These are phyloP conservation scores for Notospermus geniculatus DNA, from an alignment of 1,140 invertebrate genomes.

Conservation along the genomic window DNA sequence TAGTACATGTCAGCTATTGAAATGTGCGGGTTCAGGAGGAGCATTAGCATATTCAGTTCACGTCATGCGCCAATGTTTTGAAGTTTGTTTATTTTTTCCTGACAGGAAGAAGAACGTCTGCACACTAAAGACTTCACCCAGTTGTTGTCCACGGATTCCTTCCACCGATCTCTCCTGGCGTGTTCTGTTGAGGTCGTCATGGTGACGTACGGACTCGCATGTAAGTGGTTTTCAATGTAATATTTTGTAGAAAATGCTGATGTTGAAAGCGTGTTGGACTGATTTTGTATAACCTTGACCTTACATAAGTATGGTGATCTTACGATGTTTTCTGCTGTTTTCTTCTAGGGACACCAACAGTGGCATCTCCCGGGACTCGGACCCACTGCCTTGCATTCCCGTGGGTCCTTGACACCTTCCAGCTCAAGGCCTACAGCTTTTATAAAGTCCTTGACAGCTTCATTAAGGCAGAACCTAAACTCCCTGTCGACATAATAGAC, in stretches of 20 bases:
- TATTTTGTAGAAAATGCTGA: conserved; percentile 1
- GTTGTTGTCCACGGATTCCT: conserved; percentile 40
- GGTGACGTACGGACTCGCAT: conserved; percentile 37
- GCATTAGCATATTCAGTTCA: no score
- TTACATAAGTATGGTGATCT: no score
- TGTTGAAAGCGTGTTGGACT: no score
- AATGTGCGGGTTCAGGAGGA: no score
- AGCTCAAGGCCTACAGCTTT: conserved; percentile 43
- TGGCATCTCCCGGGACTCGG: conserved; percentile 21
- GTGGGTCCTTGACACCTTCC: conserved; percentile 42
- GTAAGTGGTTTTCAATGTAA: conserved; percentile 34
- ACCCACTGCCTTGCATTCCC: conserved; percentile 39
- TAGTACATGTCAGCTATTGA: no score
- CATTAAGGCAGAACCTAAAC: conserved; percentile 43
- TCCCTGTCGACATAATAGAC: conserved; percentile 41
- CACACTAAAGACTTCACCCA: conserved; percentile 36
- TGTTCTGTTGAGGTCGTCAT: conserved; percentile 48
- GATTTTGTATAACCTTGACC: no score
- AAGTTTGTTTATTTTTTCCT: conserved; percentile 16
- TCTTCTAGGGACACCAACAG: conserved; percentile 27
- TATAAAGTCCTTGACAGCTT: conserved; percentile 51
- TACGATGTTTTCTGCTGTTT: conserved; percentile 5
- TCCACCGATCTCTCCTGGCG: conserved; percentile 45
- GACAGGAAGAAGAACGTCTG: conserved; percentile 42
- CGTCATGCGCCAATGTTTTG: no score